A percentile compares a stretch with the other conserved stretches of the same genome.
Evolutionary conservation across 2,797 vertebrate species (phyloP).

Genomic region (Coracias cyanogaster): DNA sequence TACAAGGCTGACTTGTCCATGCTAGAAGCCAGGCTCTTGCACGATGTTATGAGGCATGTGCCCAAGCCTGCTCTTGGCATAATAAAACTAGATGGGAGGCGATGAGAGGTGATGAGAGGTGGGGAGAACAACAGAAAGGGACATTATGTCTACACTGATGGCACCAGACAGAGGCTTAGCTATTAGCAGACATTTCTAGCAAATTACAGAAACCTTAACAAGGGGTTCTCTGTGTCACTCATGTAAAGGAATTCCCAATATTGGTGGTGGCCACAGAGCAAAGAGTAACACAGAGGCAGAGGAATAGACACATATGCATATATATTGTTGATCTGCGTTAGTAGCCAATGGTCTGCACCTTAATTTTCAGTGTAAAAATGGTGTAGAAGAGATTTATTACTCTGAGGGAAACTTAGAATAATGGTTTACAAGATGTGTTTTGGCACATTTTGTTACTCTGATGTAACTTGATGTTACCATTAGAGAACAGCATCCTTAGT

Average conservation of each 20-base stretch:
- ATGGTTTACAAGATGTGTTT: background rate
- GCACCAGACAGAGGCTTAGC: background rate
- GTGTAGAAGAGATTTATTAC: background rate
- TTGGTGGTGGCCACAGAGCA: background rate
- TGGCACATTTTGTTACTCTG: background rate
- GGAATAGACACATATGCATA: background rate
- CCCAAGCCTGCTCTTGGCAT: background rate
- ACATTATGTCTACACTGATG: background rate
- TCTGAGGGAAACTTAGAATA: background rate
- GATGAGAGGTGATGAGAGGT: background rate
- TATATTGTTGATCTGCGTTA: background rate
- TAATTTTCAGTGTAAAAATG: background rate
- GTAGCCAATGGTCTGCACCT: background rate
- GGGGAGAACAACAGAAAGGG: background rate
- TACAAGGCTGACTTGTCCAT: background rate
- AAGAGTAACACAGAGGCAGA: background rate
- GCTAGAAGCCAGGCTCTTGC: background rate
- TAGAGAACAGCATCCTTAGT: background rate
- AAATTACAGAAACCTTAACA: background rate
- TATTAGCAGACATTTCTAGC: background rate
- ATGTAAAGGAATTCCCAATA: background rate
- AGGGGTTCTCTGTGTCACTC: background rate
- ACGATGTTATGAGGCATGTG: fast-evolving
- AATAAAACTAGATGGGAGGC: background rate
- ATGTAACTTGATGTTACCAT: background rate